Base-by-base conservation (phyloP, 2,797 vertebrate genomes). In the Sus cebifrons region DNA sequence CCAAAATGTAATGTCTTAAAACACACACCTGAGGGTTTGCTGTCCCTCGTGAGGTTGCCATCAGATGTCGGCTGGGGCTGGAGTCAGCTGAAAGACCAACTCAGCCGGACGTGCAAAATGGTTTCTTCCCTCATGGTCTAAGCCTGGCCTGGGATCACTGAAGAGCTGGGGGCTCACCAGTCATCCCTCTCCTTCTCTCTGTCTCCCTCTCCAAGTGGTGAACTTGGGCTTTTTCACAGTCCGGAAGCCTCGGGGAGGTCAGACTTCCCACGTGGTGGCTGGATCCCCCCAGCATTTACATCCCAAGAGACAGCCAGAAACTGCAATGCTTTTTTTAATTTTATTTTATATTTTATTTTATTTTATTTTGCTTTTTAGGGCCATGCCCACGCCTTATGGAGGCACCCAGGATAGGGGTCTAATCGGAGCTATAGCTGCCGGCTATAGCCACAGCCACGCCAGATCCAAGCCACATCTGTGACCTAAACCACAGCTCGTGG, bases 161-260 rank as follows among this genome's bases (percentile, higher is more conserved):
- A 86, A 94, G 11, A 79, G 54, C 27, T 54, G 25, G 23, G 18
- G 25, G 25, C 32, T 95, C 16, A 0, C 23, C 25, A 27, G 10
- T n/a, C 44, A 82, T 9, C 40, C 10, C 44, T 74, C n/a, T 56
- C 58, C 23, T 6, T 54, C 25, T 25, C 14, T 70, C 3, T 15
- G 1, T 11, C 2, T 62, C 64, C 17, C 17, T 75, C 29, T 68
- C 4, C 67, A 29, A 3, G 27, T 40, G 29, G 14, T 74, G 49
- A 94, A 44, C 40, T 64, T 79, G 60, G 32, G 73, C 9, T 77
- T 86, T 54, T 56, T 91, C 49, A 90, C n/a, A 78, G 6, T 87
- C 84, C 25, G 29, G 12, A 90, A 36, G 23, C 36, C 32, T 60
- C 23, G 27, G 49, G 29, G 8, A 40, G 49, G 18, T 82, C 36